Base-by-base conservation (phyloP, 30 jellyfish, hydroid and myxozoan species). In the Chironex yamaguchii region DNA sequence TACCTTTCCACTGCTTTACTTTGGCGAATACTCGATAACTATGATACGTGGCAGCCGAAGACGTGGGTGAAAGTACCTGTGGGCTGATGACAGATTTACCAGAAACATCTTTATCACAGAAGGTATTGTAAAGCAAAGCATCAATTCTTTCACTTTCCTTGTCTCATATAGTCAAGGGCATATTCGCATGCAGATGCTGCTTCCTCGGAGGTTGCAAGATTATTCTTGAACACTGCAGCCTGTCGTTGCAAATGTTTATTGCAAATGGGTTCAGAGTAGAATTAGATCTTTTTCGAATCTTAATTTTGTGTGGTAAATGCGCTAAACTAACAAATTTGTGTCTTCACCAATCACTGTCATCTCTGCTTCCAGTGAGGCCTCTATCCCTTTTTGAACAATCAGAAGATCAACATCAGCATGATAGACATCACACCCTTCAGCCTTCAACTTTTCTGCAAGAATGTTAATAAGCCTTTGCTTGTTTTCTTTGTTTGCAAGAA, bases 41-140 rank as follows among this genome's bases (percentile, higher is more conserved):
- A 71, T 84, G 94, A 62, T 84, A 84, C 36, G 53, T 84, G 9
- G 94, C 94, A 49, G 94, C 94, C 70, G 82, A n/a, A 29, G 94
- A 71, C 4, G 94, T 69, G 13, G 93, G 93, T 31, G 88, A 88
- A 33, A 84, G 94, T 31, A 53, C 73, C 66, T 84, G 73, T 69
- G 94, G 94, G 72, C 82, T 31, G 36, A 84, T 69, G 2, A 23
- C 50, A 49, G 78, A 36, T 52, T 67, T 67, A 33, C 49, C 86
- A 21, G 87, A 48, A 67, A 69, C 63, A 66, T 26, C 64, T 82
- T 82, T 82, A n/a, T 66, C 92, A 67, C 92, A 82, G 70, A 67
- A 82, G 67, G 29, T 67, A 30, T 82, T 67, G 79, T 82, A 82
- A 31, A 79, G 92, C 86, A 67, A 31, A 33, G 62, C 69, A 32